Evolutionary conservation across 2,888 invertebrate species (phyloP).

Genomic region (Caenorhabditis uteleia): DNA sequence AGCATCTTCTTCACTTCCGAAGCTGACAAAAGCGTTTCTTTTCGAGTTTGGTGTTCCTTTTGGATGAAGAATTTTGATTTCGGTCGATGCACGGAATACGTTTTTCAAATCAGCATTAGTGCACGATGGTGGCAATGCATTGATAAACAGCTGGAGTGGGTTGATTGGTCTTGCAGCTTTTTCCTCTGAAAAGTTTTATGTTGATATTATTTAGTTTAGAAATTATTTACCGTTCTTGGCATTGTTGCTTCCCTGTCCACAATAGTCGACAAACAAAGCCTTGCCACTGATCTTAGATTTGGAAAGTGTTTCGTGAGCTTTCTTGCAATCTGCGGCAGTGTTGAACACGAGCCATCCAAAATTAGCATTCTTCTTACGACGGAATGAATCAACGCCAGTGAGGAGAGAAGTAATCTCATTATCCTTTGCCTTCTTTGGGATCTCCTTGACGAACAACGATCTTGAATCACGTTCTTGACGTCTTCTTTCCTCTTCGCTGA

Average conservation of each 20-base stretch:
- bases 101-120: constrained; percentile 33
- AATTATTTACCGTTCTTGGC: constrained; percentile 12
- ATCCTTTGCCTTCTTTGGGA: constrained; percentile 44
- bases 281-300: constrained; percentile 37
- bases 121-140: constrained; percentile 25
- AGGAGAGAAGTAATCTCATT: constrained; percentile 18
- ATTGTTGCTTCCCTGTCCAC: constrained; percentile 38
- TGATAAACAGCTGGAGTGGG: constrained; percentile 45
- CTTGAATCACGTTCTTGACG: constrained; percentile 50
- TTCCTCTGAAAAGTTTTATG: constrained; percentile 9
- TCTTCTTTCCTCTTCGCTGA: constrained; percentile 54
- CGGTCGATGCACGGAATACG: constrained; percentile 36
- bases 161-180: constrained; percentile 35
- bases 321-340: constrained; percentile 47
- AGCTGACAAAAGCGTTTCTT: constrained; percentile 46
- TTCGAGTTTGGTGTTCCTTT: constrained; percentile 16
- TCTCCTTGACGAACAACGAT: constrained; percentile 56
- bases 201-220: neutral
- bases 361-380: constrained; percentile 37
- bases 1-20: constrained; percentile 55
- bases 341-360: constrained; percentile 57
- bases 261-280: constrained; percentile 50
- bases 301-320: constrained; percentile 34
- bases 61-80: constrained; percentile 33
- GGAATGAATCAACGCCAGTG: constrained; percentile 47